Base-by-base conservation (phyloP, 2,888 invertebrate genomes). In the Dexiosoma caninum region DNA sequence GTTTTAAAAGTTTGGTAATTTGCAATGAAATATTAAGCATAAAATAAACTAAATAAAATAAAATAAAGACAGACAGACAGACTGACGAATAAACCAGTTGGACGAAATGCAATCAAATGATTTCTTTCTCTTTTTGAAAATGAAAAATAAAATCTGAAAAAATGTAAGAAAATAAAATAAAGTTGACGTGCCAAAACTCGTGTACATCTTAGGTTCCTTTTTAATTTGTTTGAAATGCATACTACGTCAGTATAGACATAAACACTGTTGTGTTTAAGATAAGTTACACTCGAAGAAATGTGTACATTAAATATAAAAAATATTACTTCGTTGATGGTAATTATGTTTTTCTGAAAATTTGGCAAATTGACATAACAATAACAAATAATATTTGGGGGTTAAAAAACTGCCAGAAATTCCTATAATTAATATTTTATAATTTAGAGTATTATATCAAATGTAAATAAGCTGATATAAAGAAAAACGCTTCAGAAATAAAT, bases 81-180 rank as follows among this genome's bases (percentile, higher is more conserved):
- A 27, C 27, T 5, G 60, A 60, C 59, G 16, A 14, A 14, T 51
- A 62, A 72, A 12, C 35, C 27, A 16, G 32, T 46, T 46, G 59
- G 42, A 76, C 32, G 37, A 70, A 70, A 53, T 62, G 27, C 35
- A 62, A 77, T 62, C 69, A 59, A 59, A 40, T 55, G 60, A 30
- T 77, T 76, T 60, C 51, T 74, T 75, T 51, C n/a, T 64, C 32
- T 12, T 21, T 27, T 40, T 0, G 14, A 35, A 55, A 30, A 37
- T 14, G 27, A 55, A 21, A 37, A 57, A 30, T 9, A 12, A 35
- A 46, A 35, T 35, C 3, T 14, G 27, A 72, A 23, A 51, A 37
- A 57, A 6, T 49, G 44, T 35, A 44, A n/a, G 3, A 6, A 51
- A 32, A 60, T 12, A 30, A 60, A 46, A 30, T 53, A 46, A 64